Conservation (phyloP, 2,797 vertebrate species). For the Eurystomus glaucurus region DNA sequence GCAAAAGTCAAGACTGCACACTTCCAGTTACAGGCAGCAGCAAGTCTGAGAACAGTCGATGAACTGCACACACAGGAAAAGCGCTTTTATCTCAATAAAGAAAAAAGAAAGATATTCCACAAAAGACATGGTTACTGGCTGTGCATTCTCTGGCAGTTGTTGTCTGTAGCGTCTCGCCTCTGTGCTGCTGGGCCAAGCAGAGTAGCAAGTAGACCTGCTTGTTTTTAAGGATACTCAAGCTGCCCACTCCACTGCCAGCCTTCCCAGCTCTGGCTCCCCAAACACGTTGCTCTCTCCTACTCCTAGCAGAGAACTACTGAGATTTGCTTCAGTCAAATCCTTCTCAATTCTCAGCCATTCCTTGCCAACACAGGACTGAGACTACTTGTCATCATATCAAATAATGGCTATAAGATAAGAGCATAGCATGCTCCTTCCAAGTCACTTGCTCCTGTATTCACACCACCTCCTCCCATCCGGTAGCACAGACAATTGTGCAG, state of each 20-base stretch:
- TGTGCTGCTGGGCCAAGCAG: neutral
- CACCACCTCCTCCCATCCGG: neutral
- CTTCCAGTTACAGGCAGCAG: conserved; percentile 18
- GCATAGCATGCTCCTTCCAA: neutral
- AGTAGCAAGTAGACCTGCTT: neutral
- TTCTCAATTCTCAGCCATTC: neutral
- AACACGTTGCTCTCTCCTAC: neutral
- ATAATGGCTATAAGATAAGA: neutral
- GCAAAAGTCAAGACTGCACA: neutral
- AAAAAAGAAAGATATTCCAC: neutral
- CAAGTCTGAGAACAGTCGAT: neutral
- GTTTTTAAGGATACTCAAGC: neutral
- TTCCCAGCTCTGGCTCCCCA: neutral
- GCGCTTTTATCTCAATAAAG: accelerated
- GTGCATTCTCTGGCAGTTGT: neutral
- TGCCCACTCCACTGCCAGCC: neutral
- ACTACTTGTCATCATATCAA: neutral
- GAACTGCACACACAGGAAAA: neutral
- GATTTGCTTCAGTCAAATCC: neutral
- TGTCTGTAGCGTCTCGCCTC: neutral
- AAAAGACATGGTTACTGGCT: neutral
- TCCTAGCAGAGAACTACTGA: neutral
- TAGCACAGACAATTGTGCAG: neutral
- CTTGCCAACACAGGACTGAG: accelerated
- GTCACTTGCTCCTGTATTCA: neutral